phyloP scores from a whole-genome alignment of 2,113 vertebrate genomes.

The Lamprotornis superbus region DNA sequence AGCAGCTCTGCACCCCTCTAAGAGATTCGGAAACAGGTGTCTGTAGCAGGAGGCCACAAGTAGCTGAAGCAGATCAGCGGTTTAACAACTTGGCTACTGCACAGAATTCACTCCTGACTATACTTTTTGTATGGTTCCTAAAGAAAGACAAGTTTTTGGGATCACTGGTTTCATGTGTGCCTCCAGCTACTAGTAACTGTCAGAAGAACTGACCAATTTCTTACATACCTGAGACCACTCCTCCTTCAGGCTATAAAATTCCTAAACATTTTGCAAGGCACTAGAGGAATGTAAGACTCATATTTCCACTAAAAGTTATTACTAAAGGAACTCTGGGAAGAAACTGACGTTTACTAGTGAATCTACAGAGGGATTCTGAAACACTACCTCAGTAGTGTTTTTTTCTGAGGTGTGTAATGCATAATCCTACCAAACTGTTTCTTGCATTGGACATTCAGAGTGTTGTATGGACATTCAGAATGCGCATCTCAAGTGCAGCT shows the following conservation, averaged over 20 bases:
- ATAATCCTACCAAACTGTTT: background rate
- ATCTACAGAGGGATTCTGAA: background rate
- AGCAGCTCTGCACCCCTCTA: background rate
- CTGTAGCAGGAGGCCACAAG: background rate
- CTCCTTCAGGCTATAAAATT: background rate
- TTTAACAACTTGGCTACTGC: background rate
- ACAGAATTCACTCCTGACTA: background rate
- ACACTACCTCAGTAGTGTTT: background rate
- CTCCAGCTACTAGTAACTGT: background rate
- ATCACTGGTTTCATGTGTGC: background rate
- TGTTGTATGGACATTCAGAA: background rate
- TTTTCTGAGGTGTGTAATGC: background rate
- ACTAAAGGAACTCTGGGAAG: background rate
- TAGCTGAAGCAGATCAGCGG: rapidly evolving
- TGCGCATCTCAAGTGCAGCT: background rate
- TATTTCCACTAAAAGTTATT: background rate
- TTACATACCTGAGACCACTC: background rate
- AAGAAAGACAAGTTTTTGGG: background rate
- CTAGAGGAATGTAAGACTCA: rapidly evolving
- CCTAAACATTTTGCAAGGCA: background rate
- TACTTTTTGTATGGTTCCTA: background rate
- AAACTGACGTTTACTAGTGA: background rate
- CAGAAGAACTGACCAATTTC: background rate
- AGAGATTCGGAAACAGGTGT: background rate
- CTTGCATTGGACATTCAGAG: background rate